phyloP scores from a whole-genome alignment of 2,888 invertebrate species.

The Smittia aterrima region DNA sequence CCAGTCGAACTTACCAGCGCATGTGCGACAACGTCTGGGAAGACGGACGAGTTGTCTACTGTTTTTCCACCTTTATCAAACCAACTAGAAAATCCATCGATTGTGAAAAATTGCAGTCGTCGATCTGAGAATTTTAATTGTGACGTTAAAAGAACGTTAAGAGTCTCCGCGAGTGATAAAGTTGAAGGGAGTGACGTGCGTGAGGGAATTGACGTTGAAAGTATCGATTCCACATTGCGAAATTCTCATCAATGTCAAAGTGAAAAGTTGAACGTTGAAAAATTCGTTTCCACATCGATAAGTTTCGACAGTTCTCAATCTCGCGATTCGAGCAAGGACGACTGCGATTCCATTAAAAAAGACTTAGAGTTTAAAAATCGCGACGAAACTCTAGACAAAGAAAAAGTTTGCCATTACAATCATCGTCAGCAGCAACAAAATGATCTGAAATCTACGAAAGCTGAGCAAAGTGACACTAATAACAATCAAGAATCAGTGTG shows the following conservation, averaged over 20 bases:
- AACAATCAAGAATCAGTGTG: slow-evolving; percentile 35
- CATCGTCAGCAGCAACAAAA: slow-evolving; percentile 1
- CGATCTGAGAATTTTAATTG: background rate
- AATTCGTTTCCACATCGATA: slow-evolving; percentile 5
- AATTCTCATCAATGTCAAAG: slow-evolving; percentile 1
- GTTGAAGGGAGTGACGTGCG: background rate
- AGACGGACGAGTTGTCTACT: slow-evolving; percentile 19
- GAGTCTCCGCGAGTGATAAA: background rate
- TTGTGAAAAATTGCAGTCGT: slow-evolving; percentile 33
- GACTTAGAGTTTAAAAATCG: background rate
- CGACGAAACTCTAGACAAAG: background rate
- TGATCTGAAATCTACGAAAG: background rate
- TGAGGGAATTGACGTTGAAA: slow-evolving; percentile 16
- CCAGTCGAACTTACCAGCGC: slow-evolving; percentile 33
- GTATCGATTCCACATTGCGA: slow-evolving; percentile 13
- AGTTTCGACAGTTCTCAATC: background rate
- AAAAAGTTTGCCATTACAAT: background rate
- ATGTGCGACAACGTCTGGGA: slow-evolving; percentile 36
- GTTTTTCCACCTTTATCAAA: slow-evolving; percentile 39
- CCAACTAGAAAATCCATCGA: slow-evolving; percentile 41
- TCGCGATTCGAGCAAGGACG: background rate
- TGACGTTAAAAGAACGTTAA: background rate
- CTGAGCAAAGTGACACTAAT: slow-evolving; percentile 28
- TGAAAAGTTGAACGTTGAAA: slow-evolving; percentile 12
- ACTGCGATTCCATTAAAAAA: background rate